Evolutionary conservation across 2,797 vertebrate genomes (phyloP).

Genomic region (Neosalanx taihuensis): DNA sequence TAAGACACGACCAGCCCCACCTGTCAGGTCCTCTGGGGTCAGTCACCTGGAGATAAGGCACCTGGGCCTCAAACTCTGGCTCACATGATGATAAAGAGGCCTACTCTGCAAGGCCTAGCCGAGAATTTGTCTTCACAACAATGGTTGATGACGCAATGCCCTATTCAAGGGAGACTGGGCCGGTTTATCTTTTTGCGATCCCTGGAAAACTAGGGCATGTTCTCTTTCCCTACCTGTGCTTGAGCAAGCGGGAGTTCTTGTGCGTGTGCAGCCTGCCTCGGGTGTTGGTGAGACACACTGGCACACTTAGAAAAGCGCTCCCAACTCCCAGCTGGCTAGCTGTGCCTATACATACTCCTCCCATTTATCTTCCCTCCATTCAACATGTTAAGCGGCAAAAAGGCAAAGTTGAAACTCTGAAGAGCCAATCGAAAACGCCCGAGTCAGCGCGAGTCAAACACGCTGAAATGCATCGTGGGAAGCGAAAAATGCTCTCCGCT

Average conservation of each 20-base stretch:
- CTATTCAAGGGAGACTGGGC: constrained; percentile 32
- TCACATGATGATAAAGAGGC: not conserved
- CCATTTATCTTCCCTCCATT: constrained; percentile 28
- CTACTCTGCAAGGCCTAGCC: not conserved
- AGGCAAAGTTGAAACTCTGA: constrained; percentile 22
- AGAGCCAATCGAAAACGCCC: constrained; percentile 23
- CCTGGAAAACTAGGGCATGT: constrained; percentile 57
- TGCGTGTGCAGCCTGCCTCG: constrained; percentile 35
- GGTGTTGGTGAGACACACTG: constrained; percentile 42
- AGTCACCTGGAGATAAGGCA: not conserved
- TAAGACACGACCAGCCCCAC: not conserved
- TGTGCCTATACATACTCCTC: constrained; percentile 21
- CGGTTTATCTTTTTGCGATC: constrained; percentile 45
- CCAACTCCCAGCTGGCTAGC: constrained; percentile 16
- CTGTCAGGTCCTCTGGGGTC: not conserved
- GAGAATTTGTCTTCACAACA: no score
- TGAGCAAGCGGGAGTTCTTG: constrained; percentile 3
- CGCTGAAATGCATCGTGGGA: constrained; percentile 31
- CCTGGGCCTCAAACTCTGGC: not conserved
- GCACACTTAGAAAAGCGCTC: constrained; percentile 42
- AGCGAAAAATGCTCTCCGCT: constrained; percentile 23
- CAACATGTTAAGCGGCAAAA: not conserved
- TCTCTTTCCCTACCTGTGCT: constrained; percentile 27
- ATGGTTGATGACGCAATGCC: not conserved
- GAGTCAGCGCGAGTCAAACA: constrained; percentile 39